phyloP scores from a whole-genome alignment of 2,113 vertebrate species.

The Leucoraja erinaceus region DNA sequence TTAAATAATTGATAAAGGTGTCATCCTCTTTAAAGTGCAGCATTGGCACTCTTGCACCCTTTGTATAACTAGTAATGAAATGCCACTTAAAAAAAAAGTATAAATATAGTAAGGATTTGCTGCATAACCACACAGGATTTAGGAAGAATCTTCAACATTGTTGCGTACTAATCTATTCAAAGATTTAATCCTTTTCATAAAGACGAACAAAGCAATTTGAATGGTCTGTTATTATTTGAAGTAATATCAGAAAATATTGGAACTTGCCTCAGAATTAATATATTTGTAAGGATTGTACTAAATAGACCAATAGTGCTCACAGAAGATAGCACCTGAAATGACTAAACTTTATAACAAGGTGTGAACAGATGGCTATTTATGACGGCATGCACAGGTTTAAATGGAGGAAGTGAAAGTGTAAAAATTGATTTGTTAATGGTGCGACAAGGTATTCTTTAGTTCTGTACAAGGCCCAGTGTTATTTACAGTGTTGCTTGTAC shows the following conservation, averaged over 20 bases:
- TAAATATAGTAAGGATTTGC: not conserved
- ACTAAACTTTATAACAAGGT: not conserved
- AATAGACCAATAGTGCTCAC: not conserved
- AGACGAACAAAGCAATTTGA: not conserved
- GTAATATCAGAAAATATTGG: not conserved
- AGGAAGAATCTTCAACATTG: not conserved
- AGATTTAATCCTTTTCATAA: not conserved
- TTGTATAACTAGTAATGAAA: not conserved
- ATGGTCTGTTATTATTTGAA: constrained; percentile 23
- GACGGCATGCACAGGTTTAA: constrained; percentile 28
- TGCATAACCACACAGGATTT: not conserved
- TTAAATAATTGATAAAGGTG: constrained; percentile 1
- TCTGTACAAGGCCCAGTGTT: constrained; percentile 23
- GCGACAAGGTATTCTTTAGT: not conserved
- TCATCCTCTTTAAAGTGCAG: not conserved
- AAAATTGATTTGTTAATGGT: not conserved
- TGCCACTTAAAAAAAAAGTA: not conserved
- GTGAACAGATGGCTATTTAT: constrained; percentile 27
- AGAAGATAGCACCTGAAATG: not conserved
- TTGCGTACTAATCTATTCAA: not conserved
- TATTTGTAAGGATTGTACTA: not conserved
- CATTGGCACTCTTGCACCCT: not conserved
- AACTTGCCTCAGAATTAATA: not conserved
- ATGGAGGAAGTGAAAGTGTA: not conserved
- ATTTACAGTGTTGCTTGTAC: constrained; percentile 1